Percentiles rank a stretch among this genome's conserved stretches.
Conservation (phyloP, 2,113 vertebrate genomes). For the Stictonetta naevosa region DNA sequence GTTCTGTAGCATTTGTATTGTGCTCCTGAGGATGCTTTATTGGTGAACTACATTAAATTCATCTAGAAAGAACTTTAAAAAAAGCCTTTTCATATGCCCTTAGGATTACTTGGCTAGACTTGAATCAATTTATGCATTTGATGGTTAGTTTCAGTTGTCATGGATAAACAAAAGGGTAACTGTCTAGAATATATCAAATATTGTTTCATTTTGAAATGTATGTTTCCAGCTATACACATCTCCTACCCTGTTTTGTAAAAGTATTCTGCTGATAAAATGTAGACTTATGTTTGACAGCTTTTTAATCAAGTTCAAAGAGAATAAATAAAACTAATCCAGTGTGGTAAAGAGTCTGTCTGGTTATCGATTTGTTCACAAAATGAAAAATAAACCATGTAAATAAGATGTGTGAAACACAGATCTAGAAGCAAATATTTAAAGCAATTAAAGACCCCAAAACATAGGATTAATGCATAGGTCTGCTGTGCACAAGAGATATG, state of each 20-base stretch:
- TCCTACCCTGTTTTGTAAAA: slow-evolving; percentile 74
- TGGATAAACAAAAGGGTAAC: slow-evolving; percentile 80
- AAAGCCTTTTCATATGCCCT: slow-evolving; percentile 71
- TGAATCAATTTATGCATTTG: slow-evolving; percentile 79
- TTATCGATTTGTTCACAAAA: slow-evolving; percentile 80
- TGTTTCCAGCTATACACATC: slow-evolving; percentile 73
- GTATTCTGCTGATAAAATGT: slow-evolving; percentile 79
- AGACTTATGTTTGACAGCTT: slow-evolving; percentile 80
- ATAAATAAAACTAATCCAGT: slow-evolving; percentile 84
- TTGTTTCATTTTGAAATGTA: slow-evolving; percentile 79
- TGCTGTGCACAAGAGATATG: slow-evolving; percentile 48
- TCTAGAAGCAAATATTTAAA: slow-evolving; percentile 74
- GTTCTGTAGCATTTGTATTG: slow-evolving; percentile 78
- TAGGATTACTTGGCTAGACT: slow-evolving; percentile 78
- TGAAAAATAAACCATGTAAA: slow-evolving; percentile 80
- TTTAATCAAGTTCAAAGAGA: slow-evolving; percentile 83
- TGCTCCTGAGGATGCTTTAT: slow-evolving; percentile 78
- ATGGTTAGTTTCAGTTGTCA: slow-evolving; percentile 81
- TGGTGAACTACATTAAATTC: slow-evolving; percentile 80
- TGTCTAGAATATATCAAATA: slow-evolving; percentile 81
- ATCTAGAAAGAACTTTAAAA: slow-evolving; percentile 76
- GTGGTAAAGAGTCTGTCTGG: slow-evolving; percentile 78
- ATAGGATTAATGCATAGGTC: slow-evolving; percentile 51
- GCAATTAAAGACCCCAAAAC: slow-evolving; percentile 60
- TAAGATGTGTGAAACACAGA: slow-evolving; percentile 70